phyloP scores from a whole-genome alignment of 2,797 vertebrate genomes.

The Hapalemur alaotrensis region DNA sequence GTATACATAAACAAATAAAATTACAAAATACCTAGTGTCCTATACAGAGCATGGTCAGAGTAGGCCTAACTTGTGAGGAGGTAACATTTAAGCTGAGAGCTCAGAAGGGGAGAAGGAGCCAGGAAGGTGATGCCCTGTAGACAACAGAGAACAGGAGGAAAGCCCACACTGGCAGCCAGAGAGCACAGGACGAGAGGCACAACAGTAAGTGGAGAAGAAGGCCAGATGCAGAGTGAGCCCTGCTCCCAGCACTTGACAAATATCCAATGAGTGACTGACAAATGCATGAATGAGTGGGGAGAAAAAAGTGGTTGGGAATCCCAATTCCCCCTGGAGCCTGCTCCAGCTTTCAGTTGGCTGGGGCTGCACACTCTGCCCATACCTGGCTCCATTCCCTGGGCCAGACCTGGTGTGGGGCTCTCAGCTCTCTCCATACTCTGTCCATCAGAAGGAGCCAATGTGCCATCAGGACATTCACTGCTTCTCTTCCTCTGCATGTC shows the following conservation, averaged over 20 bases:
- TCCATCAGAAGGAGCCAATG: constrained; percentile 86
- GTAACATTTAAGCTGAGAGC: not conserved
- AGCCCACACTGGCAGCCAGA: not conserved
- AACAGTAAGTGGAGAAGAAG: not conserved
- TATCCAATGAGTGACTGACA: not conserved
- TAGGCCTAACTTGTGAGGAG: not conserved
- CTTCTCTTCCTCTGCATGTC: constrained; percentile 86
- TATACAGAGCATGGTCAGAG: not conserved
- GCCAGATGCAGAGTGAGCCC: not conserved
- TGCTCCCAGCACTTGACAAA: not conserved
- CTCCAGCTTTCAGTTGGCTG: not conserved
- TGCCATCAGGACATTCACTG: constrained; percentile 86
- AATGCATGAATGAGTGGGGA: not conserved
- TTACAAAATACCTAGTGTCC: not conserved
- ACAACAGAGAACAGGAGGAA: not conserved
- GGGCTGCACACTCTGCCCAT: constrained; percentile 5
- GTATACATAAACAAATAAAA: not conserved
- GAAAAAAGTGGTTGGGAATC: not conserved
- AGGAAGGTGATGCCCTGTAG: not conserved
- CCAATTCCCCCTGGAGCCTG: not conserved
- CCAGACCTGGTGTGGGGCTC: constrained; percentile 94
- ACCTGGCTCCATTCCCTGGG: constrained; percentile 97
- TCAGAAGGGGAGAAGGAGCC: not conserved
- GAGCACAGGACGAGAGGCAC: not conserved
- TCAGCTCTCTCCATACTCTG: constrained; percentile 89